Base-by-base conservation (phyloP, 2,888 invertebrate genomes). In the Thymelicus acteon region DNA sequence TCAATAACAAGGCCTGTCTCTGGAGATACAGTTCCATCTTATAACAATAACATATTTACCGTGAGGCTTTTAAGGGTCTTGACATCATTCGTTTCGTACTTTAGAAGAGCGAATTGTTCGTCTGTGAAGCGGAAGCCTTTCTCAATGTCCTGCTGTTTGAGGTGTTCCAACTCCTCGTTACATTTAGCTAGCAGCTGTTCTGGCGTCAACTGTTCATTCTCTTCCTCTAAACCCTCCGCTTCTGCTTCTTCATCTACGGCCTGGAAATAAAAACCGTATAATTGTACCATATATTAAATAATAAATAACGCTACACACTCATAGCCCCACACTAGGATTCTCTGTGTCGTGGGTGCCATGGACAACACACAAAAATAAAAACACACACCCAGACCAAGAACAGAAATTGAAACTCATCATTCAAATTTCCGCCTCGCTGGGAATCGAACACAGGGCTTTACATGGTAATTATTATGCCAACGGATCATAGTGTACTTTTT, bases 21-120 rank as follows among this genome's bases (percentile, higher is more conserved):
- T 31, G 3, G 4, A 31, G 31, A 31, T 31, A 31, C 5, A 31
- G 31, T 31, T 31, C 31, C 31, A 31, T 31, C 31, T 10, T 40
- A 40, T 40, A 7, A 40, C 40, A 58, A n/a, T 7, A 15, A 12
- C n/a, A 54, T 62, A 69, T 87, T 89, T 85, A 96, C 96, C 90
- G 95, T 93, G 37, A 95, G 92, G 66, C 85, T 92, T 79, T 94
- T 94, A 7, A 96, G 88, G 0, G 80, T 86, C 80, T 95, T 95
- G 10, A 96, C 90, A 60, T 95, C 91, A 10, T 94, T 94, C 7
- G 95, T 94, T 83, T 96, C 96, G 76, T 96, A 96, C 84, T 95
- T 95, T 66, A 95, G 85, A 47, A 88, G 87, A 8, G 95, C 94
- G 76, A 92, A 95, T 74, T 95, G 95, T 68, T 95, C 95, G 44